Evolutionary conservation across 2,888 invertebrate genomes (phyloP).

Genomic region (Drosophila vallismaia): DNA sequence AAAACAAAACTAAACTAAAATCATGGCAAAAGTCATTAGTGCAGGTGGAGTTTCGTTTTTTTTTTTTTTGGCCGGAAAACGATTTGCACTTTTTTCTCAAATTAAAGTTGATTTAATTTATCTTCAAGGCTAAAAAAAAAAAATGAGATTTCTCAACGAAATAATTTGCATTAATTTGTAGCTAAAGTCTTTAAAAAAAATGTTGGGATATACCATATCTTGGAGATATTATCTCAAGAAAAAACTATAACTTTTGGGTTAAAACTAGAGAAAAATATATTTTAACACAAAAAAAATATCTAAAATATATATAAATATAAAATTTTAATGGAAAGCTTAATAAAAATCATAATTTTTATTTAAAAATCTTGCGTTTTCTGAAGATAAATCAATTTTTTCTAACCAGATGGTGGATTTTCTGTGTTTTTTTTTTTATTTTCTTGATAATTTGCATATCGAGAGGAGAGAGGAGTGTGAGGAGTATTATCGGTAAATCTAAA

Average conservation of each 20-base stretch:
- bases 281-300: not conserved
- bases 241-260: not conserved
- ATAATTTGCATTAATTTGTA: constrained; percentile 6
- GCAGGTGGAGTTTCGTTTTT: constrained; percentile 25
- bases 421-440: not conserved
- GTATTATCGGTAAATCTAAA: constrained; percentile 32
- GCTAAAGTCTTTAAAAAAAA: not conserved
- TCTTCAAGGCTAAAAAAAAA: not conserved
- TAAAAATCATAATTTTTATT: too few relatives aligned
- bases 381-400: not conserved
- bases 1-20: not conserved
- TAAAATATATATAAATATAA: not conserved
- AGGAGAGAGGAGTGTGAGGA: not conserved
- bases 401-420: not conserved
- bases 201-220: too few relatives aligned
- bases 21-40: constrained; percentile 36
- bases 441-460: constrained; percentile 20
- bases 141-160: not conserved
- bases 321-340: not conserved
- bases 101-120: constrained; percentile 32
- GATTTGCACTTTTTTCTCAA: constrained; percentile 33
- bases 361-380: not conserved
- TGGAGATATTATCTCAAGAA: not conserved
- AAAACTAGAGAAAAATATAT: not conserved
- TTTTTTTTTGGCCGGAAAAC: constrained; percentile 20